These are phyloP conservation scores for Mylabris sibirica DNA, from an alignment of 2,888 invertebrate genomes.

Conservation along the genomic window DNA sequence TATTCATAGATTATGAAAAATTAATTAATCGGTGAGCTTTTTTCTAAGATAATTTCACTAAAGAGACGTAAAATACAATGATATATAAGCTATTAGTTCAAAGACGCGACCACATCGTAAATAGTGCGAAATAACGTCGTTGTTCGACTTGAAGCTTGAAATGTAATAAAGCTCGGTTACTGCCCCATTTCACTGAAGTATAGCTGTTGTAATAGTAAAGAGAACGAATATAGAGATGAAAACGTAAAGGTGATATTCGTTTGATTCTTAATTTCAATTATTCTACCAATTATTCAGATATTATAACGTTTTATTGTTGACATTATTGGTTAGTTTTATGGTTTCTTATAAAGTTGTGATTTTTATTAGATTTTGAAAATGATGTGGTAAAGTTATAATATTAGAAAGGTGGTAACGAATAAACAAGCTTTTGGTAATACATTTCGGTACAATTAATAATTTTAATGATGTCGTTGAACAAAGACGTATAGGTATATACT, in stretches of 20 bases:
- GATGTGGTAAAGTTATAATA: background rate
- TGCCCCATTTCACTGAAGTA: slow-evolving; percentile 28
- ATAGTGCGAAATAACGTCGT: slow-evolving; percentile 46
- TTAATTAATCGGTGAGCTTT: slow-evolving; percentile 24
- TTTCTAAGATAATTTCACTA: slow-evolving; percentile 44
- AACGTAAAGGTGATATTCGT: background rate
- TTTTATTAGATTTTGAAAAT: background rate
- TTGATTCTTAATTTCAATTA: slow-evolving; percentile 26
- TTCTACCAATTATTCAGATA: slow-evolving; percentile 17
- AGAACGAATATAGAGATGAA: background rate
- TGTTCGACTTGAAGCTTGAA: slow-evolving; percentile 36
- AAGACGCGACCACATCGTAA: slow-evolving; percentile 46
- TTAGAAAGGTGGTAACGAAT: slow-evolving; percentile 14
- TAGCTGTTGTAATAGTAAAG: slow-evolving; percentile 3
- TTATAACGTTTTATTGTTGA: background rate
- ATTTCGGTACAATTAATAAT: slow-evolving; percentile 37
- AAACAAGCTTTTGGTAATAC: slow-evolving; percentile 33
- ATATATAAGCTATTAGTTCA: slow-evolving; percentile 49
- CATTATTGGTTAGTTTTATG: slow-evolving; percentile 6
- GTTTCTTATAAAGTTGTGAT: background rate
- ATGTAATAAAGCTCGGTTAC: slow-evolving; percentile 31
- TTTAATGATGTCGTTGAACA: slow-evolving; percentile 35
- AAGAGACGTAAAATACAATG: slow-evolving; percentile 47
- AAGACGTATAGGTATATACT: slow-evolving; percentile 20
- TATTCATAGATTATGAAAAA: background rate